Evolutionary conservation across 2,113 vertebrate species (phyloP), one percentile per base, ranked within the genome.

Genomic region (Rallus limicola): DNA sequence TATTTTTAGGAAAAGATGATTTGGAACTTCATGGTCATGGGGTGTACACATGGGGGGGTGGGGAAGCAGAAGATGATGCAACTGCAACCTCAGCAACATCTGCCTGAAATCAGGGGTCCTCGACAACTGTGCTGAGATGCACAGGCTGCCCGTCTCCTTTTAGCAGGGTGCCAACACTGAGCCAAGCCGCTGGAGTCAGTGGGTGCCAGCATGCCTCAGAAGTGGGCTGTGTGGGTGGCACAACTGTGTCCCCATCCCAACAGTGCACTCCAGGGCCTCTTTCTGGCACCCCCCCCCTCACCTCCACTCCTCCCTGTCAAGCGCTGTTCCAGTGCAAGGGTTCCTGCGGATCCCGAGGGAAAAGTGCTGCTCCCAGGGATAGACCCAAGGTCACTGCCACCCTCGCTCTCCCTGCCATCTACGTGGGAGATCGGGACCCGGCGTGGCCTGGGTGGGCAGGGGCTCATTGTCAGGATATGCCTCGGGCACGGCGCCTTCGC

Each of bases 391-490:
- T 28, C 3, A 1, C 36, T 34, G 40, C 64, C 71, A 50, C 50
- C 68, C 79, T 82, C 1, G 0, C 60, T 50, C 64, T 76, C 42
- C 36, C 90, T 24, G 90, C 70, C 3, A 0, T 58, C 86, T 2
- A 62, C 10, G n/a, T 90, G 92, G 94, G 91, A 80, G 91, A 83
- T 60, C 59, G 0, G 48, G 87, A 25, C 88, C 52, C 71, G 16
- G 88, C 4, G 0, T 72, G 91, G 80, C 63, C 79, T 38, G 91
- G 91, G 91, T 90, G 91, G 88, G 96, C 94, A 95, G 72, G 68
- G 86, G 83, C 72, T 93, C 72, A 77, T 70, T 88, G 83, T 92
- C 88, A 94, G 92, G 95, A 90, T 93, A 80, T 78, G 94, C 92
- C 91, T 92, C 9, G 19, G 86, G 91, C 92, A 88, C 4, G 9